These are phyloP conservation scores for Berghia stephanieae DNA, from an alignment of 1,140 invertebrate species.

Conservation along the genomic window DNA sequence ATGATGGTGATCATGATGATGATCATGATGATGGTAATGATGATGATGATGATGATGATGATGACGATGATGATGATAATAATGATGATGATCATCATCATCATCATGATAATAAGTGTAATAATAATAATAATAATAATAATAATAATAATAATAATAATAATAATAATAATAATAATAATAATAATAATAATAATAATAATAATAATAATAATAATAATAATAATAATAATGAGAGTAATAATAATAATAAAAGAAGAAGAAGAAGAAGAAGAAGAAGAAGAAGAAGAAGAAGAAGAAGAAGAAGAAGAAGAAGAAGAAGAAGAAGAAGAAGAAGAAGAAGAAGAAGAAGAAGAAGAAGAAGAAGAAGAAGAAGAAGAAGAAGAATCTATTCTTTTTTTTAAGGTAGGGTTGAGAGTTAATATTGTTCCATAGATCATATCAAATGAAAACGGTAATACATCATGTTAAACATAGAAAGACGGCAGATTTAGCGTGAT, in stretches of 20 bases:
- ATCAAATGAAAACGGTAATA: no score
- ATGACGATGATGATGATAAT: neutral
- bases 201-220: no score
- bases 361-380: neutral
- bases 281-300: neutral
- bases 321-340: neutral
- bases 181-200: neutral
- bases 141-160: neutral
- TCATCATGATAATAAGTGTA: neutral
- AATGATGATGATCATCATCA: neutral
- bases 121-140: conserved; percentile 11
- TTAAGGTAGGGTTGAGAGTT: no score
- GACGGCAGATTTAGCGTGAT: no score
- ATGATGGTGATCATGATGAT: no score
- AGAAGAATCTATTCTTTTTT: no score
- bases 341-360: neutral
- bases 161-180: neutral
- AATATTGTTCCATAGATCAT: no score
- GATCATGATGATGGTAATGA: conserved; percentile 3
- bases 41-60: neutral
- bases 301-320: neutral
- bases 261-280: neutral
- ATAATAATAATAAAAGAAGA: neutral
- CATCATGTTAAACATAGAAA: no score
- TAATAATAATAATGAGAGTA: neutral